A percentile compares a stretch with the other conserved stretches of the same genome.
Evolutionary conservation across 2,888 invertebrate genomes (phyloP).

Genomic region (Zootermopsis nevadensis): DNA sequence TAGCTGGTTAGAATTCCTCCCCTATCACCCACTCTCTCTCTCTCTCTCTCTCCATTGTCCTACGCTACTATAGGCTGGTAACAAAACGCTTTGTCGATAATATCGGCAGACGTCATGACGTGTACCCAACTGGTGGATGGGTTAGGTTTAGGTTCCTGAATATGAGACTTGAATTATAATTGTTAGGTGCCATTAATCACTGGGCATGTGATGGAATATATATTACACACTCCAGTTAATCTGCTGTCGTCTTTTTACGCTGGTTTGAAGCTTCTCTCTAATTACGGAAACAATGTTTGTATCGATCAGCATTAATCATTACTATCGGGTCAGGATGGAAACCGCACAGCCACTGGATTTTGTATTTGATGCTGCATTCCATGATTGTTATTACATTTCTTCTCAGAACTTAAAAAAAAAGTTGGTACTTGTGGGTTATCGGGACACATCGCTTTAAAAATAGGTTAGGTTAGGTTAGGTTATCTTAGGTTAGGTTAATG

Average conservation of each 20-base stretch:
- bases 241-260: conserved; percentile 1
- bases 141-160: not conserved
- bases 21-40: not conserved
- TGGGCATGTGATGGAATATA: not conserved
- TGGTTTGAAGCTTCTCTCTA: not conserved
- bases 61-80: not conserved
- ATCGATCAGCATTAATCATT: not conserved
- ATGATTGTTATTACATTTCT: too few relatives aligned
- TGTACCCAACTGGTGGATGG: not conserved
- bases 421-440: too few relatives aligned
- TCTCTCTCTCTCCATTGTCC: not conserved
- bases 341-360: too few relatives aligned
- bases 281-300: not conserved
- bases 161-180: not conserved
- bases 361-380: too few relatives aligned
- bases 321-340: too few relatives aligned
- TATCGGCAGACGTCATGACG: not conserved
- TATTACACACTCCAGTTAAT: not conserved
- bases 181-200: not conserved
- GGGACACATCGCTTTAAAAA: too few relatives aligned
- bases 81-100: conserved; percentile 20
- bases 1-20: not conserved
- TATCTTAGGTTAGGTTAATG: too few relatives aligned
- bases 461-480: too few relatives aligned
- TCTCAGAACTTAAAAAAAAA: too few relatives aligned